These are phyloP conservation scores for Berghia stephanieae DNA, from an alignment of 1,140 invertebrate species.

Conservation along the genomic window DNA sequence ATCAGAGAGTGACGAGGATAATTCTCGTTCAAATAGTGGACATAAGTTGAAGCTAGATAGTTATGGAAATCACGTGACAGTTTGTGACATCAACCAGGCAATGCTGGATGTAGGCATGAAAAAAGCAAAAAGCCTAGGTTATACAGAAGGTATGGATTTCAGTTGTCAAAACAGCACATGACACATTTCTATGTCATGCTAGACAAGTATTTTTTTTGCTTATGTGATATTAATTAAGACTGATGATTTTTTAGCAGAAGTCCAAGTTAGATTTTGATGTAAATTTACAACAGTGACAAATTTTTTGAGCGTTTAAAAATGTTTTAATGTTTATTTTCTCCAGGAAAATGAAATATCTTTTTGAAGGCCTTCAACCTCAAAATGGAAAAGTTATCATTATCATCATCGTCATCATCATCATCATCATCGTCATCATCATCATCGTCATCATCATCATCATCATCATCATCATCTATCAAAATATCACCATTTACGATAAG, in stretches of 20 bases:
- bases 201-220: not conserved
- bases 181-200: not conserved
- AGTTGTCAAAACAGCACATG: not conserved
- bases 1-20: conserved; percentile 40
- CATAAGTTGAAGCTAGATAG: conserved; percentile 17
- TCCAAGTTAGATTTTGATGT: too few relatives aligned
- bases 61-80: conserved; percentile 73
- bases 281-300: too few relatives aligned
- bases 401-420: conserved; percentile 1
- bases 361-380: not conserved
- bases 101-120: conserved; percentile 93
- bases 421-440: conserved; percentile 1
- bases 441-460: not conserved
- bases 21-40: not conserved
- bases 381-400: not conserved
- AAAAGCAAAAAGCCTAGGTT: conserved; percentile 73
- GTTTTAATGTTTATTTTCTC: not conserved
- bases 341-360: too few relatives aligned
- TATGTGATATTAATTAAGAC: not conserved
- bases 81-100: conserved; percentile 92
- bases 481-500: too few relatives aligned
- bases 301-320: too few relatives aligned
- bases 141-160: conserved; percentile 44
- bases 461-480: not conserved
- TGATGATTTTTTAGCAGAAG: too few relatives aligned